These are phyloP conservation scores for Aromia moschata DNA, from an alignment of 2,888 invertebrate genomes.

Conservation along the genomic window DNA sequence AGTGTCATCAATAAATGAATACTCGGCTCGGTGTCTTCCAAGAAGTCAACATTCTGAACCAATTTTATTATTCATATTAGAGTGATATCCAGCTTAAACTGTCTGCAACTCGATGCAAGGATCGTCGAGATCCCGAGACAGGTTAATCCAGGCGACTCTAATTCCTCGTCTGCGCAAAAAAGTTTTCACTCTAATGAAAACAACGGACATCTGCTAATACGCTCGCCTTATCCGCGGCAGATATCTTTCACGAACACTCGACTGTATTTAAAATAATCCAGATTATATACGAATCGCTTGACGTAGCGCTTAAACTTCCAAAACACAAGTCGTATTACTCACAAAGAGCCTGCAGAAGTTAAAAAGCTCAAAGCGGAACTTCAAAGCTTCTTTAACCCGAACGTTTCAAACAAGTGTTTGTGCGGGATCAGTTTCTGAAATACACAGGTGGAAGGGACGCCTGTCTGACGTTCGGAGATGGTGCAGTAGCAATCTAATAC, in stretches of 20 bases:
- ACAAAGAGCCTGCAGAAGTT: slow-evolving; percentile 36
- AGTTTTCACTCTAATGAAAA: background rate
- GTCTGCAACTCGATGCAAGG: no score
- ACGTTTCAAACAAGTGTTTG: slow-evolving; percentile 35
- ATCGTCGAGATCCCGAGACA: background rate
- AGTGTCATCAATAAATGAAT: no score
- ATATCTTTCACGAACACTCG: slow-evolving; percentile 27
- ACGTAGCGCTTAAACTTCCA: slow-evolving; percentile 40
- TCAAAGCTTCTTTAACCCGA: slow-evolving; percentile 41
- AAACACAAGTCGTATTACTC: slow-evolving; percentile 40
- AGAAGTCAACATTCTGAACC: no score
- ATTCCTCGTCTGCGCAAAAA: slow-evolving; percentile 3
- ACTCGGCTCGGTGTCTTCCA: no score
- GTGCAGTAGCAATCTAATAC: background rate
- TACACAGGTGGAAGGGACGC: slow-evolving; percentile 25
- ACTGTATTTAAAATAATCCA: slow-evolving; percentile 36
- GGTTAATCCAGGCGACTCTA: slow-evolving; percentile 1
- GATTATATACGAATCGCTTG: slow-evolving; percentile 40
- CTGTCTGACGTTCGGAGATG: background rate
- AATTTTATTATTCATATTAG: no score
- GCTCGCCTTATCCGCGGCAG: slow-evolving; percentile 7
- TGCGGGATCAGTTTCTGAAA: slow-evolving; percentile 37
- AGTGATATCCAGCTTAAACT: no score
- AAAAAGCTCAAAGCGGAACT: slow-evolving; percentile 40
- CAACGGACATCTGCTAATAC: slow-evolving; percentile 4